phyloP scores from a whole-genome alignment of 1,140 invertebrate species.

The Magallana angulata region DNA sequence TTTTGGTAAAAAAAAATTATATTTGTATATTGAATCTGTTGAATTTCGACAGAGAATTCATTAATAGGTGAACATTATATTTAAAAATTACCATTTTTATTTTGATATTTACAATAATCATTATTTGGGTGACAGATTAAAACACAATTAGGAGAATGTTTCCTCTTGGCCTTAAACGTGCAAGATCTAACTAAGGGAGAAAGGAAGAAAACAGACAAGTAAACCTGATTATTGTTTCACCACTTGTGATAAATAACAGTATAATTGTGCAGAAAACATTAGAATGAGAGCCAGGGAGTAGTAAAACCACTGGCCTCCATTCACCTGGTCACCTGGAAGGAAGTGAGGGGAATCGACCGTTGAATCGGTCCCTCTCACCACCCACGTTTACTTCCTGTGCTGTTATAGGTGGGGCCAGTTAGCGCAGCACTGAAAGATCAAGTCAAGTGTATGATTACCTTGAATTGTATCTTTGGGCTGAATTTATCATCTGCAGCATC shows the following conservation, averaged over 20 bases:
- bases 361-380: background rate
- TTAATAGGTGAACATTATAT: too few relatives aligned
- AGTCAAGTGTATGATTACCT: background rate
- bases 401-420: background rate
- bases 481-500: background rate
- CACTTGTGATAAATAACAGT: constrained; percentile 5
- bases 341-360: background rate
- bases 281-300: background rate
- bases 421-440: background rate
- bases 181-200: too few relatives aligned
- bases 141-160: too few relatives aligned
- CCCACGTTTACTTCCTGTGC: constrained; percentile 16
- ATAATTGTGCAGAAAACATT: constrained; percentile 13
- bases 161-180: too few relatives aligned
- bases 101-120: too few relatives aligned
- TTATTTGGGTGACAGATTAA: too few relatives aligned
- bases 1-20: too few relatives aligned
- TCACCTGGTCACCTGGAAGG: background rate
- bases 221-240: background rate
- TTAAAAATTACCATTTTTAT: too few relatives aligned
- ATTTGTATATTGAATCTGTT: too few relatives aligned
- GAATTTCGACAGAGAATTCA: too few relatives aligned
- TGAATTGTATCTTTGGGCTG: background rate
- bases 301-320: background rate
- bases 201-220: too few relatives aligned